These are phyloP conservation scores for Trochalopteron elliotii DNA, from an alignment of 2,113 vertebrate species.

Conservation along the genomic window DNA sequence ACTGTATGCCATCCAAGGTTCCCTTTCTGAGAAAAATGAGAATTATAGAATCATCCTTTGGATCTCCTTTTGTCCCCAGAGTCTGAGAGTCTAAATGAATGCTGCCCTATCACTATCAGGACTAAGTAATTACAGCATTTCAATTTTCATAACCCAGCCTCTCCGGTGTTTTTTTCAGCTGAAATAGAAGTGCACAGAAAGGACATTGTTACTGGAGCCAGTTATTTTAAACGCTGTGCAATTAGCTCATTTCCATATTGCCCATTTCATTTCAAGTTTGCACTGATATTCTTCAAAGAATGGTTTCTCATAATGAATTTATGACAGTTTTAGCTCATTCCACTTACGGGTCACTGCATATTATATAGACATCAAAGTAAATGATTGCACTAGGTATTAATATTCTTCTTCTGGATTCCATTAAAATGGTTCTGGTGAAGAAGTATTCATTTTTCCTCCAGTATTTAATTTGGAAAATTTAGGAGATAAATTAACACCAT, in stretches of 20 bases:
- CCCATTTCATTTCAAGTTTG: not conserved
- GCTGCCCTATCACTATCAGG: not conserved
- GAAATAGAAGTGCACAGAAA: not conserved
- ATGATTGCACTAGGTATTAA: slow-evolving; percentile 1
- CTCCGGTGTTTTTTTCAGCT: not conserved
- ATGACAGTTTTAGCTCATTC: slow-evolving; percentile 36
- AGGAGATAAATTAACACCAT: not conserved
- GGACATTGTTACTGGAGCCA: not conserved
- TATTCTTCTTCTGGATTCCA: not conserved
- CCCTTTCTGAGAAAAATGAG: not conserved
- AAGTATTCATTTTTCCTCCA: not conserved
- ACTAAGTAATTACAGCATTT: not conserved
- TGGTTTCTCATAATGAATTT: slow-evolving; percentile 44
- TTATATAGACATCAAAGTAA: slow-evolving; percentile 48
- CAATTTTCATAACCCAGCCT: not conserved
- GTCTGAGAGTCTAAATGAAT: not conserved
- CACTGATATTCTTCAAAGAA: slow-evolving; percentile 41
- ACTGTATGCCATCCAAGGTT: not conserved
- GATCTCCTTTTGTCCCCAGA: not conserved
- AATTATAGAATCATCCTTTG: not conserved
- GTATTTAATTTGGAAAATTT: not conserved
- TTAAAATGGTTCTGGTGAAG: not conserved
- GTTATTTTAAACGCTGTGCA: not conserved
- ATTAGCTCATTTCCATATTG: slow-evolving; percentile 22
- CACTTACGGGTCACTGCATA: not conserved